Percentiles rank a stretch among this genome's conserved stretches.
Conservation (phyloP, 2,113 vertebrate species). For the Galeopterus variegatus region DNA sequence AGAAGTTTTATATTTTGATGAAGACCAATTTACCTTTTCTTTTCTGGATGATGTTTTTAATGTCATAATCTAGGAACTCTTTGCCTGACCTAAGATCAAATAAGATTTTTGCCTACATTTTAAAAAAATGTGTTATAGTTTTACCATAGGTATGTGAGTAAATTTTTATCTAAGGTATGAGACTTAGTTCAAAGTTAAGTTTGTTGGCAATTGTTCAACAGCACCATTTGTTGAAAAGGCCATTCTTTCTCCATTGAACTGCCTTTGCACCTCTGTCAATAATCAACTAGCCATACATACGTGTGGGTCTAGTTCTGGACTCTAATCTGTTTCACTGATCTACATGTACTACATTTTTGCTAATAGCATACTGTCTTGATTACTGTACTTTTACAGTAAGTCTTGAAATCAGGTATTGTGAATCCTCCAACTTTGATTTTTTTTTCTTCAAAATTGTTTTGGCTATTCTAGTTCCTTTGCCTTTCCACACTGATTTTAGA, state of each 20-base stretch:
- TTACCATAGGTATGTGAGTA: background rate
- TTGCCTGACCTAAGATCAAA: background rate
- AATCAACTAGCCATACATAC: background rate
- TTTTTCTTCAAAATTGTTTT: background rate
- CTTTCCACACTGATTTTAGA: background rate
- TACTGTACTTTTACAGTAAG: background rate
- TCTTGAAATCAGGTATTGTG: background rate
- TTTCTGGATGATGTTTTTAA: background rate
- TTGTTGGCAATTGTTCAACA: background rate
- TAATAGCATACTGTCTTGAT: background rate
- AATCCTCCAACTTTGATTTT: background rate
- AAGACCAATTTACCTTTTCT: background rate
- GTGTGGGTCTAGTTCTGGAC: background rate
- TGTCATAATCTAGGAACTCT: background rate
- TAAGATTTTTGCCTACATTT: slow-evolving; percentile 39
- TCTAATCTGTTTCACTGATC: background rate
- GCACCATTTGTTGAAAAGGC: background rate
- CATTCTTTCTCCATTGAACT: background rate
- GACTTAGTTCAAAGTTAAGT: background rate
- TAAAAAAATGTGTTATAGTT: background rate
- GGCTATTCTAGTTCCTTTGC: background rate
- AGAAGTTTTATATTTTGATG: background rate
- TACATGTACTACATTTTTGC: background rate
- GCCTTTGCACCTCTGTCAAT: background rate
- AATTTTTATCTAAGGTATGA: background rate